phyloP scores from a whole-genome alignment of 2,113 vertebrate genomes.

The Chlorocebus sabaeus region DNA sequence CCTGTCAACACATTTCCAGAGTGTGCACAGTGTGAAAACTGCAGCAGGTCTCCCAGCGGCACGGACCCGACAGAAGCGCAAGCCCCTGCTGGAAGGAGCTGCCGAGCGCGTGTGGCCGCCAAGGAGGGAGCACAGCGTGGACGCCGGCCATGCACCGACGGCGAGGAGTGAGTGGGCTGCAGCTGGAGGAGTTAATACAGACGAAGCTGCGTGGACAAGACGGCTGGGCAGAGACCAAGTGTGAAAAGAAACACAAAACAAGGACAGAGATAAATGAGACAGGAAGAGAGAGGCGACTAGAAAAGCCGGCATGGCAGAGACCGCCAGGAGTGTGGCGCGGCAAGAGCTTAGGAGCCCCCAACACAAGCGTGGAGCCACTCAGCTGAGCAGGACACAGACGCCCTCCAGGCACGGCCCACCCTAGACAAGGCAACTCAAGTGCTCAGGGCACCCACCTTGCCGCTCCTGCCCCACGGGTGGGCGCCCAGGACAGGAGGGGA shows the following conservation, averaged over 20 bases:
- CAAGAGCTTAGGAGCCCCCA: constrained; percentile 35
- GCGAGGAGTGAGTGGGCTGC: background rate
- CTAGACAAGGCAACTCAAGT: too few species aligned
- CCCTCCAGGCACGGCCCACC: background rate
- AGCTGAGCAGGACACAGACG: constrained; percentile 31
- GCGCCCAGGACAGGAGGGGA: background rate
- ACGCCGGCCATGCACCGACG: constrained; percentile 51
- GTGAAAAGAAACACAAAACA: constrained; percentile 46
- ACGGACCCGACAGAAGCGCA: background rate
- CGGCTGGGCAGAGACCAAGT: constrained; percentile 23
- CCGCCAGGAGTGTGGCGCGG: background rate
- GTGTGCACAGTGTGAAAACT: background rate
- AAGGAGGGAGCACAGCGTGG: background rate
- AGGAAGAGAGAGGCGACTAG: constrained; percentile 12
- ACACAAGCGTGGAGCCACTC: constrained; percentile 46
- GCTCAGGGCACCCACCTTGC: background rate
- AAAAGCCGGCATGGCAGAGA: constrained; percentile 3
- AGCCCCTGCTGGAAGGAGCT: background rate
- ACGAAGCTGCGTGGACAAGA: constrained; percentile 23
- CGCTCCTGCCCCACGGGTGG: background rate
- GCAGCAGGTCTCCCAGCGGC: background rate
- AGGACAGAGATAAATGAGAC: constrained; percentile 15
- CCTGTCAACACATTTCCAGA: background rate
- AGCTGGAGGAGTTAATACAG: constrained; percentile 20
- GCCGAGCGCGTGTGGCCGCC: background rate